These are phyloP conservation scores for Papilio xuthus DNA, from an alignment of 1,140 invertebrate species.

Conservation along the genomic window DNA sequence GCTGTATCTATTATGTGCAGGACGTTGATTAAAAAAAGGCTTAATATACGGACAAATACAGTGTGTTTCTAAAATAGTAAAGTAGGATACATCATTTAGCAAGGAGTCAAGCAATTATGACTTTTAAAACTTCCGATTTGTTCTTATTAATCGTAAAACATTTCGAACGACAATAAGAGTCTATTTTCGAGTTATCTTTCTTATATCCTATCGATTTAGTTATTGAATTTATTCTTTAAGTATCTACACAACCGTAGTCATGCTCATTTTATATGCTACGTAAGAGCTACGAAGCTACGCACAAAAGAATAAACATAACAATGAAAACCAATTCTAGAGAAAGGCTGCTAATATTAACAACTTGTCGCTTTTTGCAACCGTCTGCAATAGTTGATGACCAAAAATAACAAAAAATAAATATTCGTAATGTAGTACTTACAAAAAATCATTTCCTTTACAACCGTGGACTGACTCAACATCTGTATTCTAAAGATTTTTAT, in stretches of 20 bases:
- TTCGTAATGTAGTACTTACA: neutral
- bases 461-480: neutral
- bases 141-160: neutral
- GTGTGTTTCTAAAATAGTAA: neutral
- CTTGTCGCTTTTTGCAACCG: neutral
- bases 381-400: neutral
- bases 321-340: neutral
- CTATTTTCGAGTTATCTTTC: too few species aligned
- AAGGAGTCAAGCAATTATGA: too few species aligned
- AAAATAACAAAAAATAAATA: neutral
- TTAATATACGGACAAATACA: neutral
- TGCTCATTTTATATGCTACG: neutral
- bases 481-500: neutral
- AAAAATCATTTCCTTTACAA: neutral
- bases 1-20: neutral
- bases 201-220: neutral
- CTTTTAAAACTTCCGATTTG: too few species aligned
- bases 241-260: too few species aligned
- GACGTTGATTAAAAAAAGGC: constrained; percentile 8
- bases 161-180: too few species aligned
- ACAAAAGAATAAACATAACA: neutral
- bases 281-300: neutral
- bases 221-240: too few species aligned
- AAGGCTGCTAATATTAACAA: neutral
- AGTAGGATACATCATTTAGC: neutral